Conservation (phyloP, 1,140 invertebrate species). For the Penaeus indicus region DNA sequence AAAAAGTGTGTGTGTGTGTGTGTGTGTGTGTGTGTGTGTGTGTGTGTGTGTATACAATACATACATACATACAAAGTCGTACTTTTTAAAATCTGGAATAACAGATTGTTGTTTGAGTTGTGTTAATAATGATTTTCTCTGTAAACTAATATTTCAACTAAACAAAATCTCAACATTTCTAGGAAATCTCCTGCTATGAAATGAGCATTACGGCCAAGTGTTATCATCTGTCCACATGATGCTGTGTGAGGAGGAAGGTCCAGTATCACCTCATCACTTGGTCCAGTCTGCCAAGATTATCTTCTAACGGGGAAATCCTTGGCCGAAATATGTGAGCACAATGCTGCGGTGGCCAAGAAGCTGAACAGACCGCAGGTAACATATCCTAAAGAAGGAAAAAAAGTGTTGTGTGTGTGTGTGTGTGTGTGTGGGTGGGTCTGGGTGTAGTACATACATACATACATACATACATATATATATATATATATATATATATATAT, state of each 20-base stretch:
- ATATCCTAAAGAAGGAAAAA: no score
- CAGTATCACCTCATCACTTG: constrained; percentile 69
- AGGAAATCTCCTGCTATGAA: constrained; percentile 72
- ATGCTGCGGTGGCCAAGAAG: constrained; percentile 83
- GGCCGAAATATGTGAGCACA: constrained; percentile 88
- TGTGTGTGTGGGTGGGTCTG: no score
- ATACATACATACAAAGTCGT: no score
- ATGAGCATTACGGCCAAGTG: constrained; percentile 78
- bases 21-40: no score
- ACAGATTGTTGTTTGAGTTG: constrained; percentile 66
- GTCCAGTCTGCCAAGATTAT: constrained; percentile 79
- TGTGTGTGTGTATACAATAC: no score
- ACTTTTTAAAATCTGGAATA: no score
- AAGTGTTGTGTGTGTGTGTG: no score
- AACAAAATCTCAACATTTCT: constrained; percentile 40
- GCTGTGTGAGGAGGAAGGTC: constrained; percentile 67
- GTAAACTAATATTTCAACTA: background rate
- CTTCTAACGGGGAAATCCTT: constrained; percentile 80
- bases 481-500: no score
- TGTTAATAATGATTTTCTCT: constrained; percentile 49
- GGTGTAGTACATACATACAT: no score
- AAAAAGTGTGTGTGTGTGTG: no score
- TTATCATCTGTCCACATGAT: constrained; percentile 72
- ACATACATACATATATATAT: no score
- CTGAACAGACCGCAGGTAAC: constrained; percentile 79